Percentiles rank a stretch among this genome's conserved stretches.
phyloP scores from a whole-genome alignment of 2,888 invertebrate genomes.

The Hydraecia micacea region DNA sequence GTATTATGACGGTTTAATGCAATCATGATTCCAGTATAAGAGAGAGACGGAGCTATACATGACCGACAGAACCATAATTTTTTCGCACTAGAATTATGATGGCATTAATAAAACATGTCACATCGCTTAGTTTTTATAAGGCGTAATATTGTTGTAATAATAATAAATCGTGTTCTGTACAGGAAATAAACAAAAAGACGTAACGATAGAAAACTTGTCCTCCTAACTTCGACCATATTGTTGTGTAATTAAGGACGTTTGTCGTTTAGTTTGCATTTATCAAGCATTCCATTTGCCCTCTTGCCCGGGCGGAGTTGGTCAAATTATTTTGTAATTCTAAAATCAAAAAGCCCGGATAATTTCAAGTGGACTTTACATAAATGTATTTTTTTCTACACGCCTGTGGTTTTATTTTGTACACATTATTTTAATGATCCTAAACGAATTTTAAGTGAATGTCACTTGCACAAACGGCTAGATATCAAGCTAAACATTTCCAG shows the following conservation, averaged over 20 bases:
- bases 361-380: conserved; percentile 52
- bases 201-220: not conserved
- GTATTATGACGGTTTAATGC: not conserved
- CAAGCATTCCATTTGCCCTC: not conserved
- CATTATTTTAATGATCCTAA: conserved; percentile 2
- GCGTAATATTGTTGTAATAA: not conserved
- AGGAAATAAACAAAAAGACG: not conserved
- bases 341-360: conserved; percentile 14
- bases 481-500: not conserved
- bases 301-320: not conserved
- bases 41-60: not conserved
- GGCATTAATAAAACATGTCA: not conserved
- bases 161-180: not conserved
- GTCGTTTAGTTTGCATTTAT: not conserved
- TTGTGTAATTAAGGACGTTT: not conserved
- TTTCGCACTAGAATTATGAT: not conserved
- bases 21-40: not conserved
- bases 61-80: not conserved
- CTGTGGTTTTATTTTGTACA: conserved; percentile 51
- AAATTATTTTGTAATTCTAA: conserved; percentile 1
- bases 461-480: not conserved
- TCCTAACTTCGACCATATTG: not conserved
- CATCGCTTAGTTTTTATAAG: not conserved
- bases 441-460: not conserved
- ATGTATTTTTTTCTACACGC: conserved; percentile 51